These are phyloP conservation scores for Apostichopus parvimensis DNA, from an alignment of 35 echinoderm and acorn worm genomes.

Conservation along the genomic window DNA sequence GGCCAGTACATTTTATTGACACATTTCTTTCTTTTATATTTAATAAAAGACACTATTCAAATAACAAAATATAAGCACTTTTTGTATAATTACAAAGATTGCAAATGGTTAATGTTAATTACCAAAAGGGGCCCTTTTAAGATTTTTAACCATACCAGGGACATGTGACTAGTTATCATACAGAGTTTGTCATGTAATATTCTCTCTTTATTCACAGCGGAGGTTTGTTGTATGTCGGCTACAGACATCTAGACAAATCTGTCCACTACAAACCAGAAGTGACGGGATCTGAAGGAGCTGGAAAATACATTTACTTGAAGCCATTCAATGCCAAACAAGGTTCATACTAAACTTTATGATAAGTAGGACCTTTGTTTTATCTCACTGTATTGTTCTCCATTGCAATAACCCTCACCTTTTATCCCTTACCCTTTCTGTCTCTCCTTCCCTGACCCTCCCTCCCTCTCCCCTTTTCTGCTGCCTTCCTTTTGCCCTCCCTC, in stretches of 20 bases:
- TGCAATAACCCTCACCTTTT: too few species aligned
- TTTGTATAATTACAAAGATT: neutral
- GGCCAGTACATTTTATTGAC: too few species aligned
- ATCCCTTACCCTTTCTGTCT: too few species aligned
- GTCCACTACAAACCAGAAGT: constrained; percentile 43
- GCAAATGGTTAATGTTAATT: neutral
- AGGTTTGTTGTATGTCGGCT: constrained; percentile 21
- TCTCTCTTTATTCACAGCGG: neutral
- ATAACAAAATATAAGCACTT: neutral
- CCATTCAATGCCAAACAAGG: constrained; percentile 14
- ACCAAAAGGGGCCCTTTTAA: neutral
- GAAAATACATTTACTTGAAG: constrained; percentile 46
- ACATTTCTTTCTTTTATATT: neutral
- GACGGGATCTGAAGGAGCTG: constrained; percentile 18
- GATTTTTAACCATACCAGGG: neutral
- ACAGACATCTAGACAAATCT: neutral
- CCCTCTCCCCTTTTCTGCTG: too few species aligned
- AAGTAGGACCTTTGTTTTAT: too few species aligned
- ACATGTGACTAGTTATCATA: too few species aligned
- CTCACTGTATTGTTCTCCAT: too few species aligned
- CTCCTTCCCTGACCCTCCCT: too few species aligned
- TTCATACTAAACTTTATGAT: neutral
- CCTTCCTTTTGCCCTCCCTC: too few species aligned
- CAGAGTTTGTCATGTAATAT: neutral
- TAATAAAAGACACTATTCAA: neutral